Base-by-base conservation (phyloP, 2,113 vertebrate species). In the Syngnathus floridae region DNA sequence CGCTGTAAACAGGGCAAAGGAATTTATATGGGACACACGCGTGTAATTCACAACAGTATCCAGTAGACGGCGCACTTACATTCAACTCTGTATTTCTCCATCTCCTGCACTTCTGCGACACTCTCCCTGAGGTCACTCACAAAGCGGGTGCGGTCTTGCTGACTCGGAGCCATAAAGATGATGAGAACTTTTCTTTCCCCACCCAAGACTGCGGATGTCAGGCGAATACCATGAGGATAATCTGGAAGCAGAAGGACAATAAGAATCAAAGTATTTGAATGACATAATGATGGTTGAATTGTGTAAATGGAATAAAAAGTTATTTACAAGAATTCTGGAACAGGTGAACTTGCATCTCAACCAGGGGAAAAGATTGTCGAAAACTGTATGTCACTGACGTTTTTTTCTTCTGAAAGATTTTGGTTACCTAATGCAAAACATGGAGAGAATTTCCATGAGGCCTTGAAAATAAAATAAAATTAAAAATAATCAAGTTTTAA, bases 321-420 rank as follows among this genome's bases (percentile, higher is more conserved):
- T 37, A 88, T 95, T 97, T 89, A 98, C 96, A 98, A 70, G 95
- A 95, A 56, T 97, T 98, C 89, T 98, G 95, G 90, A 98, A 98
- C 89, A 96, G 93, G 90, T 98, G 94, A 86, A 97, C 93, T 85
- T 98, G 95, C 95, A 98, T 98, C 87, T 97, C 96, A 69, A 97
- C 94, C 46, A 98, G 86, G 54, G 95, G 93, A 84, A 98, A 98
- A 77, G 95, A 96, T 88, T 98, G 96, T 77, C 96, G 93, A 89
- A 98, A 98, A 88, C 93, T 98, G 81, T 98, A 98, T 12, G 95
- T 98, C 88, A 98, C 95, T 75, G 96, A 94, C 77, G 95, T 96
- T 93, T 98, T 98, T 92, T 98, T 98, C 92, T 97, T 97, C 89
- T 98, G 95, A 87, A 98, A 98, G 88, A 98, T 97, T 90, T 98